These are phyloP conservation scores for Xenops minutus DNA, from an alignment of 2,797 vertebrate genomes.

Conservation along the genomic window DNA sequence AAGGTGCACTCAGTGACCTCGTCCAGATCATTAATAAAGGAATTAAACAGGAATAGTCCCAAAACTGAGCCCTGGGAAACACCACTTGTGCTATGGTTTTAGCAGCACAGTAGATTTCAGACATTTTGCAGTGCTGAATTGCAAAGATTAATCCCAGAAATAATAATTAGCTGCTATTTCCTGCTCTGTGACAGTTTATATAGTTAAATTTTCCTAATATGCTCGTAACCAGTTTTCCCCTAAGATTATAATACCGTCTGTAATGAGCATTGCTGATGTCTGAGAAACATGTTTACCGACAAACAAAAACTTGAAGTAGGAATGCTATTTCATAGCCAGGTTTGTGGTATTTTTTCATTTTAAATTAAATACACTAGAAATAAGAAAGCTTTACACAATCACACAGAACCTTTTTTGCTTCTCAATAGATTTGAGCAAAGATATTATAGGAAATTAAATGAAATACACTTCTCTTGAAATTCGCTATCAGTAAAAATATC, in stretches of 20 bases:
- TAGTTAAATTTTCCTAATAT: neutral
- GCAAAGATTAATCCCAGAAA: neutral
- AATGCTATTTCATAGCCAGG: neutral
- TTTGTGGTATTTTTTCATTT: neutral
- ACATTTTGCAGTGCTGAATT: neutral
- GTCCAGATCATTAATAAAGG: fast-evolving
- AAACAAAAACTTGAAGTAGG: neutral
- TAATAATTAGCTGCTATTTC: neutral
- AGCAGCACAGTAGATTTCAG: neutral
- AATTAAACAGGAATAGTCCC: neutral
- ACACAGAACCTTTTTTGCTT: neutral
- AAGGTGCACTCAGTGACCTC: fast-evolving
- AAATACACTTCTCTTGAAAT: neutral
- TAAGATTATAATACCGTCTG: neutral
- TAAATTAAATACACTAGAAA: neutral
- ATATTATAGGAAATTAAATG: neutral
- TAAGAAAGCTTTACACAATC: neutral
- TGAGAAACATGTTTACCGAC: neutral
- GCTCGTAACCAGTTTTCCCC: neutral
- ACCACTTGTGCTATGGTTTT: too few species aligned
- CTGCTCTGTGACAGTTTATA: neutral
- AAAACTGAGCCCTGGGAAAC: neutral
- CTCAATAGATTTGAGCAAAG: neutral
- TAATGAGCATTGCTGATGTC: neutral
- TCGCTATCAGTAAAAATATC: neutral